phyloP scores from a whole-genome alignment of 2,888 invertebrate genomes.

The Anarsia innoxiella region DNA sequence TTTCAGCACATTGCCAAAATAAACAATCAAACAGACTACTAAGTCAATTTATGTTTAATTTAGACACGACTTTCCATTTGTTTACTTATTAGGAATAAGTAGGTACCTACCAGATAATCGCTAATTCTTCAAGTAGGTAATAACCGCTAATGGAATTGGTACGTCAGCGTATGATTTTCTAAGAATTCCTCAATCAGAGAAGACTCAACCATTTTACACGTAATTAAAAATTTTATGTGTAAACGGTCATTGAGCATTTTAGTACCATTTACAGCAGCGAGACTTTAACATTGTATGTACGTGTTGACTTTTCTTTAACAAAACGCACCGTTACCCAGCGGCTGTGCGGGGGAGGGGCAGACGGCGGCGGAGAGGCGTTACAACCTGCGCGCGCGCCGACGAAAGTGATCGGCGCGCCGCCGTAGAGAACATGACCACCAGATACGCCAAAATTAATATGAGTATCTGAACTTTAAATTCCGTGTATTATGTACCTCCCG shows the following conservation, averaged over 20 bases:
- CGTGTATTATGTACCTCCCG: too few species aligned
- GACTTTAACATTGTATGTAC: slow-evolving; percentile 18
- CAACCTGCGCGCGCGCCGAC: slow-evolving; percentile 37
- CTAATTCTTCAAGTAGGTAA: too few species aligned
- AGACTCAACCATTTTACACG: slow-evolving; percentile 14
- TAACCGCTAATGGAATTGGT: background rate
- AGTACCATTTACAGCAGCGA: slow-evolving; percentile 18
- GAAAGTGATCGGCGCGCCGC: slow-evolving; percentile 34
- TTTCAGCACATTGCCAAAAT: too few species aligned
- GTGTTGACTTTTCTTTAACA: slow-evolving; percentile 39
- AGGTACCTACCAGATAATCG: too few species aligned
- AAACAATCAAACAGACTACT: too few species aligned
- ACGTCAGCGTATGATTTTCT: background rate
- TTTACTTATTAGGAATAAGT: too few species aligned
- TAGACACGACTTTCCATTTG: too few species aligned
- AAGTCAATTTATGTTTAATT: too few species aligned
- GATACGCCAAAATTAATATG: slow-evolving; percentile 24
- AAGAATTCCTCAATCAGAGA: slow-evolving; percentile 5
- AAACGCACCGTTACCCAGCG: slow-evolving; percentile 46
- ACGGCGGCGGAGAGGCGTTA: slow-evolving; percentile 19
- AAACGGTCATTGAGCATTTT: slow-evolving; percentile 19
- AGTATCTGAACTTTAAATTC: too few species aligned
- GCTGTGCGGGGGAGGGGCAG: too few species aligned
- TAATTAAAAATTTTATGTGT: slow-evolving; percentile 22
- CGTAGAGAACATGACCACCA: slow-evolving; percentile 31